These are phyloP conservation scores for Elephantulus edwardii DNA, from an alignment of 2,113 vertebrate species.

Conservation along the genomic window DNA sequence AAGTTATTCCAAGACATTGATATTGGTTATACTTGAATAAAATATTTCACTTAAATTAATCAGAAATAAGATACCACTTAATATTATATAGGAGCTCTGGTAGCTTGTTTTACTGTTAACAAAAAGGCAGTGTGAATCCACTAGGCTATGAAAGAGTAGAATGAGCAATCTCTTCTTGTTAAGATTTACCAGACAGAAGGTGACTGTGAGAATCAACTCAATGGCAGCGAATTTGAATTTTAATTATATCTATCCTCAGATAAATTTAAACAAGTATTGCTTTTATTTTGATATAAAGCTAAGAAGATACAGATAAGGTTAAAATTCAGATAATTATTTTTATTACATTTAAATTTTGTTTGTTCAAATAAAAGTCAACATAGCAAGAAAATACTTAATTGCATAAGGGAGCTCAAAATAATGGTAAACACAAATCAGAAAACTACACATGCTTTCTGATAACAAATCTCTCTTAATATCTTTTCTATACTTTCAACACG, in stretches of 20 bases:
- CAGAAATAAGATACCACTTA: not conserved
- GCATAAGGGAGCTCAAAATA: not conserved
- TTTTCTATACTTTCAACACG: not conserved
- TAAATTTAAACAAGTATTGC: no score
- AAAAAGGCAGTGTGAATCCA: no score
- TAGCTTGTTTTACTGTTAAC: not conserved
- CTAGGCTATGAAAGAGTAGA: no score
- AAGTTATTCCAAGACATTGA: not conserved
- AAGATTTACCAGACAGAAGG: no score
- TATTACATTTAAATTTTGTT: not conserved
- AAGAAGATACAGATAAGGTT: not conserved
- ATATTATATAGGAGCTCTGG: not conserved
- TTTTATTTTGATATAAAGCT: no score
- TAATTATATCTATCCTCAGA: no score
- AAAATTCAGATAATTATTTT: constrained; percentile 24
- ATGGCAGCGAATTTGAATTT: no score
- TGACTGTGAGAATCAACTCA: no score
- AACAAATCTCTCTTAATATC: not conserved
- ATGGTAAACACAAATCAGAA: constrained; percentile 2
- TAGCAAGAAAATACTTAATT: constrained; percentile 2
- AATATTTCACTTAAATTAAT: constrained; percentile 5
- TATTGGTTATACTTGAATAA: not conserved
- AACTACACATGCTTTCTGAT: not conserved
- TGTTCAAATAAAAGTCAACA: constrained; percentile 14
- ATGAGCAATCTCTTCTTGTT: no score